phyloP scores from a whole-genome alignment of 2,113 vertebrate species.

The Melierax canorus region DNA sequence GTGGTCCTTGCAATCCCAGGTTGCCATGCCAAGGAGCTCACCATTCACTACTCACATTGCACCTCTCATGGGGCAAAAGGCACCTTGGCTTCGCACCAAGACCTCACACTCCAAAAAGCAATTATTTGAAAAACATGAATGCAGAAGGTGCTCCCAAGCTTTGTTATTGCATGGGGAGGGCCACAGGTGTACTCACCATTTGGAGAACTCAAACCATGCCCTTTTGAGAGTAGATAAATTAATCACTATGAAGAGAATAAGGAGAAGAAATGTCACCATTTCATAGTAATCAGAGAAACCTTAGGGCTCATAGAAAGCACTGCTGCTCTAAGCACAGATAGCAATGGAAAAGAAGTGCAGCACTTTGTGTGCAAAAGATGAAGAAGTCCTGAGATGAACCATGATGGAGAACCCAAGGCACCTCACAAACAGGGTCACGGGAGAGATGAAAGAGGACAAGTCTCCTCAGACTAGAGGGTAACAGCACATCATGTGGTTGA shows the following conservation, averaged over 20 bases:
- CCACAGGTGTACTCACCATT: neutral
- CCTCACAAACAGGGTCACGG: rapidly evolving
- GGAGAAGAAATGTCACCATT: neutral
- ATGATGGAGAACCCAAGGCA: neutral
- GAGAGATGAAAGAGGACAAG: neutral
- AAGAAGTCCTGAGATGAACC: neutral
- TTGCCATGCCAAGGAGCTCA: neutral
- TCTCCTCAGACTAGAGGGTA: neutral
- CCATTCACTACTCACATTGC: neutral
- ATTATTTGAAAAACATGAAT: neutral
- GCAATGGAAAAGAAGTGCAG: neutral
- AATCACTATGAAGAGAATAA: neutral
- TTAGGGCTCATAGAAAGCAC: neutral
- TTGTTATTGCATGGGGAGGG: neutral
- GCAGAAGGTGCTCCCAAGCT: neutral
- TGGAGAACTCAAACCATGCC: neutral
- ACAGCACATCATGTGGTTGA: neutral
- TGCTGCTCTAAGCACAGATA: neutral
- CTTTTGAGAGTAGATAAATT: neutral
- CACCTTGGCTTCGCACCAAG: neutral
- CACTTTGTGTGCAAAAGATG: neutral
- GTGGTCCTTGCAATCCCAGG: neutral
- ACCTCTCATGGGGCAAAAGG: neutral
- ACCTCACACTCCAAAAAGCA: neutral
- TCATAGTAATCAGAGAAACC: neutral